Base-by-base conservation (phyloP, 2,113 vertebrate species). In the Cacatua alba region DNA sequence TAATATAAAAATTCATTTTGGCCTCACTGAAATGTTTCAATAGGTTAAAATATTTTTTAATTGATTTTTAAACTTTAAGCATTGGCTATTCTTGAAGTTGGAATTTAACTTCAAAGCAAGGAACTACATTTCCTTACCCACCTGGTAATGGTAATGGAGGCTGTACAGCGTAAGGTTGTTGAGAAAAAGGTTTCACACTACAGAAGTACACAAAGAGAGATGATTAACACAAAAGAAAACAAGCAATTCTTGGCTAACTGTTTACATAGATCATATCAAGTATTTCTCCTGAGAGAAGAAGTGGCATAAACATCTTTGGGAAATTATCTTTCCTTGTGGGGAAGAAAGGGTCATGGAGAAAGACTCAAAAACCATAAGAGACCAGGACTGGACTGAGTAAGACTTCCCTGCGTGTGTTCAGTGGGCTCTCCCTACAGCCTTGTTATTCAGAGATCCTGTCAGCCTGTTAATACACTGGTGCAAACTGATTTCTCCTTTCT, bases 111-210 rank as follows among this genome's bases (percentile, higher is more conserved):
- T 80, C 21, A 74, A 80, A 76, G 13, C 35, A 29, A 81, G 57
- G 23, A 89, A 69, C 16, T 65, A 8, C 25, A 65, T 82, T 91
- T 86, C 49, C 81, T 41, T 26, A 97, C 97, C 95, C 97, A 99
- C 99, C 99, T 99, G 99, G 98, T 97, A 99, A 98, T 60, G 99
- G 97, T 95, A 98, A 97, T 0, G 98, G 98, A 95, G 98, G 97
- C 96, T 99, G 99, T 98, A 99, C 98, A 98, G 98, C 64, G 81
- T 99, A 99, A 97, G 98, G 97, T 97, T 99, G 99, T 94, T 99
- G 99, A 96, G 99, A 98, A 98, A 99, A 99, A 95, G 99, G 99
- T 97, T 99, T 99, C 98, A 99, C 98, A 48, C 99, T 99, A 97
- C 7, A 41, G 93, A 97, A 97, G 88, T 26, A 92, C 23, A 91